Conservation (phyloP, 1,140 invertebrate genomes). For the Tetramorium alpestre region DNA sequence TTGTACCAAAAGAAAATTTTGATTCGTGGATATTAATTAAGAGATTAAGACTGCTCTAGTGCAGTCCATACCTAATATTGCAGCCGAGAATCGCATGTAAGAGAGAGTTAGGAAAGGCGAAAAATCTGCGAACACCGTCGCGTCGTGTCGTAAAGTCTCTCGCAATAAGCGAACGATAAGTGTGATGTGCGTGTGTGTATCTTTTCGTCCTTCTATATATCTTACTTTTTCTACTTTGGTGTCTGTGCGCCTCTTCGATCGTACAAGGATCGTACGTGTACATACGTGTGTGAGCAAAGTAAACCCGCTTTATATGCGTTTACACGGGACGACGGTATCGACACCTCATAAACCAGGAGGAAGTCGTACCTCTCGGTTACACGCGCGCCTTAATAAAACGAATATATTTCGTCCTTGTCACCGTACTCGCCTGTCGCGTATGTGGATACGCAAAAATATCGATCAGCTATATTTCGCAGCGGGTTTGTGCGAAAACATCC, state of each 20-base stretch:
- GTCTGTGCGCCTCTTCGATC: constrained; percentile 43
- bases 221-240: constrained; percentile 27
- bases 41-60: no score
- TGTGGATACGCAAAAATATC: constrained; percentile 59
- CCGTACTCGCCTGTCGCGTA: constrained; percentile 21
- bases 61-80: background rate
- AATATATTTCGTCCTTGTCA: constrained; percentile 58
- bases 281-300: constrained; percentile 29
- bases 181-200: background rate
- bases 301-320: constrained; percentile 69
- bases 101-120: background rate
- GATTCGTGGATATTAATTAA: background rate
- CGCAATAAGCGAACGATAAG: constrained; percentile 56
- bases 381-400: constrained; percentile 69
- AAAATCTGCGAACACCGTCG: constrained; percentile 26
- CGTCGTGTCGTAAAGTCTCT: constrained; percentile 46
- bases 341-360: constrained; percentile 73
- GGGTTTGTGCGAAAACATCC: constrained; percentile 30
- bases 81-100: background rate
- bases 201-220: constrained; percentile 50
- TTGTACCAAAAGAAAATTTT: background rate
- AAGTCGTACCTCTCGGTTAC: constrained; percentile 66
- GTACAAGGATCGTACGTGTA: constrained; percentile 18
- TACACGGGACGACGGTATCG: constrained; percentile 67
- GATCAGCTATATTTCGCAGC: constrained; percentile 38